phyloP scores from a whole-genome alignment of 2,888 invertebrate genomes.

The Scaptodrosophila latifasciaeformis region DNA sequence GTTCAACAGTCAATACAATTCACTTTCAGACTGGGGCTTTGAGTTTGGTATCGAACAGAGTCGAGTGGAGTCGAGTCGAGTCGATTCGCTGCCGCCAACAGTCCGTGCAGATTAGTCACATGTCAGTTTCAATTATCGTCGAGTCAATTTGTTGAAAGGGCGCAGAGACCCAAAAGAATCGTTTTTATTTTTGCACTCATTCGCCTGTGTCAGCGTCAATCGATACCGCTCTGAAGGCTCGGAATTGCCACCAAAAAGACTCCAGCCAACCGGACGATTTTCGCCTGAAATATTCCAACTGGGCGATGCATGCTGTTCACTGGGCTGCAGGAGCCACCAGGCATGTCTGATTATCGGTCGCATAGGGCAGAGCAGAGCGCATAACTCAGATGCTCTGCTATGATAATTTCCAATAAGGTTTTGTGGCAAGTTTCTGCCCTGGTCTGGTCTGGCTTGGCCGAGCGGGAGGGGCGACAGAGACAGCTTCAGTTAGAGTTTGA shows the following conservation, averaged over 20 bases:
- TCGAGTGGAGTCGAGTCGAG: no score
- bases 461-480: conserved; percentile 8
- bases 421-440: neutral
- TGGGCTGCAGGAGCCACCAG: conserved; percentile 57
- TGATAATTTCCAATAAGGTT: conserved; percentile 67
- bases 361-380: conserved; percentile 50
- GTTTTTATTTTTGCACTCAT: conserved; percentile 23
- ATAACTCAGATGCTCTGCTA: conserved; percentile 70
- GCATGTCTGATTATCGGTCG: conserved; percentile 69
- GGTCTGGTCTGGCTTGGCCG: no score
- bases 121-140: conserved; percentile 75
- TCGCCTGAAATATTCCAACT: conserved; percentile 66
- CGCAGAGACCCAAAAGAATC: conserved; percentile 46
- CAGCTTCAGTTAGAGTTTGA: neutral
- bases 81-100: conserved; percentile 3
- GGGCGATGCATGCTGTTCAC: conserved; percentile 48
- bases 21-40: conserved; percentile 11
- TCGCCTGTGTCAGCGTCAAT: conserved; percentile 47
- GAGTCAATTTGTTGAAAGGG: conserved; percentile 74
- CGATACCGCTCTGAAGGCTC: conserved; percentile 66
- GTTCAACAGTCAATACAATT: conserved; percentile 1
- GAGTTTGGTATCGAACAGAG: no score
- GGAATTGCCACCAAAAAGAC: no score
- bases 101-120: conserved; percentile 73
- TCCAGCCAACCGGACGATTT: conserved; percentile 46